phyloP scores from a whole-genome alignment of 2,797 vertebrate species.

The Ceyx erithaca region DNA sequence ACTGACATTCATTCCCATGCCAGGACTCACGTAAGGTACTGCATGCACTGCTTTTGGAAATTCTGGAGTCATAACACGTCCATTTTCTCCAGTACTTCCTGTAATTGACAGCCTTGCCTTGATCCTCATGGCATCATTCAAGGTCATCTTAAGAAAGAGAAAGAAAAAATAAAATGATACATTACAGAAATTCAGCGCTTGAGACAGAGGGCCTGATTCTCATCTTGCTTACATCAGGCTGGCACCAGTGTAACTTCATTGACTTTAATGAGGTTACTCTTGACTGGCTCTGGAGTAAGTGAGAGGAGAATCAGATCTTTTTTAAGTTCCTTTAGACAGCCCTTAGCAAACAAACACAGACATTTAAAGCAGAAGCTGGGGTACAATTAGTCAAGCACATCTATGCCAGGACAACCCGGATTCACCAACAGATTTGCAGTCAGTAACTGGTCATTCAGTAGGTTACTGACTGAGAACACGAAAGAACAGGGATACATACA shows the following conservation, averaged over 20 bases:
- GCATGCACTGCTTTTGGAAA: slow-evolving; percentile 99
- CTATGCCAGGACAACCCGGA: slow-evolving; percentile 63
- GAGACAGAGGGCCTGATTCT: slow-evolving; percentile 55
- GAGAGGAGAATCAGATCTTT: slow-evolving; percentile 62
- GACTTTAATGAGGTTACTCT: slow-evolving; percentile 54
- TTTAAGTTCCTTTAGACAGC: slow-evolving; percentile 67
- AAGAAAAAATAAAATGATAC: slow-evolving; percentile 66
- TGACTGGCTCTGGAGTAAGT: slow-evolving; percentile 58
- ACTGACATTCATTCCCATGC: slow-evolving; percentile 99
- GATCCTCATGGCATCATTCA: slow-evolving; percentile 94
- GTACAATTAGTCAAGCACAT: slow-evolving; percentile 72
- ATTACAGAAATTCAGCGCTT: slow-evolving; percentile 44
- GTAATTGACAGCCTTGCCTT: slow-evolving; percentile 98
- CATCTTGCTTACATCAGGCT: slow-evolving; percentile 36
- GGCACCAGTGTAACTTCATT: slow-evolving; percentile 45
- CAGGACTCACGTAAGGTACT: slow-evolving; percentile 95
- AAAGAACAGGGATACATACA: slow-evolving; percentile 88
- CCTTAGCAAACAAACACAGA: slow-evolving; percentile 74
- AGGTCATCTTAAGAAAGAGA: slow-evolving; percentile 91
- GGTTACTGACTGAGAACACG: slow-evolving; percentile 65
- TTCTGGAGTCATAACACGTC: slow-evolving; percentile 97
- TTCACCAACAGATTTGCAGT: slow-evolving; percentile 69
- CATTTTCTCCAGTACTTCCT: slow-evolving; percentile 98
- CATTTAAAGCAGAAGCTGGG: slow-evolving; percentile 64
- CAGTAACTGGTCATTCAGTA: slow-evolving; percentile 71